Evolutionary conservation across 2,113 vertebrate species (phyloP), one percentile per base, ranked within the genome.

Genomic region (Pelecanus crispus): DNA sequence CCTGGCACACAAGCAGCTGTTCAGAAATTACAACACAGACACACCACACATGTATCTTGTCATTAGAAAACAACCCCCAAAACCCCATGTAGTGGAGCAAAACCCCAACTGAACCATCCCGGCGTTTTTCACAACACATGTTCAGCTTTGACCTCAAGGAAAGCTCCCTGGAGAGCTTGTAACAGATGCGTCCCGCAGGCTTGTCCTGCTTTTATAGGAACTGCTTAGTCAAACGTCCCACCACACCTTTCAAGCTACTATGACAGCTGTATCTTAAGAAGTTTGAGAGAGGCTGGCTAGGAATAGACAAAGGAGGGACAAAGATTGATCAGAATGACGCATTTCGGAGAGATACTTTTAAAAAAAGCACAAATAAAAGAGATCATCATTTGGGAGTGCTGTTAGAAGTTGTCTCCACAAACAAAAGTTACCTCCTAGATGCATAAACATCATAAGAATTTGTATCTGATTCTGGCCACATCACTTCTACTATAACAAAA

Each of bases 1-100:
- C 94, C 95, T 94, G 92, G 95, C 88, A 91, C 40, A 84, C 77
- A 31, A 59, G 87, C 94, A 92, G 93, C 93, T 94, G 89, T 63
- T 89, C 68, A 61, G 68, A 92, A 94, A 94, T 95, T 81, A 65
- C 73, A 71, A 67, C 91, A 86, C 0, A 44, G 86, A 92, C 20
- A 7, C 49, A 32, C 53, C 95, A 91, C 89, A 80, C 91, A 65
- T 87, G 89, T 67, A 72, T 89, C 86, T 91, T 89, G 78, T 87
- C 89, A 40, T 52, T 87, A 79, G 62, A 44, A 68, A 92, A 85
- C 70, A 92, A 49, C 24, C 91, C 80, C 61, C 81, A 55, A 91
- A 95, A 3, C 61, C 59, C 73, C 81, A 63, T 3, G 0, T 7
- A 59, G 72, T 11, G 32, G 59, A 91, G 90, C 2, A 17, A 94